Conservation (phyloP, 2,888 invertebrate genomes). For the Euclidia mi region DNA sequence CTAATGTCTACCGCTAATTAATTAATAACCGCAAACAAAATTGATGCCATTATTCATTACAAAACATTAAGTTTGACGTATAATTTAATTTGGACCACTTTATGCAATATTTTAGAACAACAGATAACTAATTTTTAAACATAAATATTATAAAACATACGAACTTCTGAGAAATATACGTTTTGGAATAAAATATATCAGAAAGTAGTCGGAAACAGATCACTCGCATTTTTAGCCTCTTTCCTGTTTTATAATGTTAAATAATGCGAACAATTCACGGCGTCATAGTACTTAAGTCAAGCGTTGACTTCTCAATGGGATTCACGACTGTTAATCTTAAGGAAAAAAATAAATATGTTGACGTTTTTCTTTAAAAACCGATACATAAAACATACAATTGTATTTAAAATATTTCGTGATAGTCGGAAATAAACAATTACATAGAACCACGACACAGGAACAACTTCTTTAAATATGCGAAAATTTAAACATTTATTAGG, state of each 20-base stretch:
- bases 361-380: background rate
- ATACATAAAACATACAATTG: background rate
- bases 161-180: background rate
- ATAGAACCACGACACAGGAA: too few species aligned
- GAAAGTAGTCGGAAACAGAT: background rate
- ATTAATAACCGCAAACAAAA: conserved; percentile 67
- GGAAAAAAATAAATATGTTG: background rate
- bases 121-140: too few species aligned
- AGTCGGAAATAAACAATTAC: too few species aligned
- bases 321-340: conserved; percentile 17
- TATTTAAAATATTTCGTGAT: too few species aligned
- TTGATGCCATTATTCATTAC: conserved; percentile 56
- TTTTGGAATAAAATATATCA: background rate
- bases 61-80: conserved; percentile 62
- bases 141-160: too few species aligned
- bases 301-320: conserved; percentile 31
- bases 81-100: conserved; percentile 42
- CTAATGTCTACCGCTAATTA: conserved; percentile 73
- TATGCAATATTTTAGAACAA: conserved; percentile 53
- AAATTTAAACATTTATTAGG: too few species aligned
- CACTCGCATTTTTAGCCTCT: conserved; percentile 10
- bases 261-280: conserved; percentile 36
- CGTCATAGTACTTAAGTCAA: conserved; percentile 23
- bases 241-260: conserved; percentile 27
- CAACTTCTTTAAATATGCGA: too few species aligned